A percentile compares a stretch with the other conserved stretches of the same genome.
These are phyloP conservation scores for Hemitrygon akajei DNA, from an alignment of 2,797 vertebrate genomes.

Conservation along the genomic window DNA sequence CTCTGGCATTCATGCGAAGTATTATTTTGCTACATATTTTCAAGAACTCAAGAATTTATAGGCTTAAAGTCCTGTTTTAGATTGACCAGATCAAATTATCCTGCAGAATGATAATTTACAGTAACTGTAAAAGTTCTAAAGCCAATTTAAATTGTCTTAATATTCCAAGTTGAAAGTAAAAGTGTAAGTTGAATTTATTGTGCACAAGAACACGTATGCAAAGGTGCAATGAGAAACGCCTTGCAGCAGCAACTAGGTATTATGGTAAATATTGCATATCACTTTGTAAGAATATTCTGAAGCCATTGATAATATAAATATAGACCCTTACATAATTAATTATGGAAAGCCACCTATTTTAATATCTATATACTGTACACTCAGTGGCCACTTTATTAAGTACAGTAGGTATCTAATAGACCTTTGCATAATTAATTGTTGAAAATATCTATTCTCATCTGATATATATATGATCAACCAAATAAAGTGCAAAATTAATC, in stretches of 20 bases:
- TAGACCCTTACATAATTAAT: background rate
- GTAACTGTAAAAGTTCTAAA: background rate
- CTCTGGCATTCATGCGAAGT: too few species aligned
- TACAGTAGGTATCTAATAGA: too few species aligned
- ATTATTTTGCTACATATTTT: too few species aligned
- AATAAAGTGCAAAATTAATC: slow-evolving; percentile 6
- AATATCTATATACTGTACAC: too few species aligned
- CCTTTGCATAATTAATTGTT: background rate
- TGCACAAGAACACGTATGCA: too few species aligned
- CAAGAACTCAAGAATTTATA: too few species aligned
- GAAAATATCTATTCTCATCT: background rate
- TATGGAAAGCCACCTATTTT: background rate
- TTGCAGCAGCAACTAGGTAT: background rate
- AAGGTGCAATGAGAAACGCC: too few species aligned
- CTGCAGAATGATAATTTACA: background rate
- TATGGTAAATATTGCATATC: background rate
- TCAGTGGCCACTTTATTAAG: too few species aligned
- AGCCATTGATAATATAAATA: background rate
- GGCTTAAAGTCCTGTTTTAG: background rate
- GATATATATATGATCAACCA: background rate
- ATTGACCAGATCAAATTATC: background rate
- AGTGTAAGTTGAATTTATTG: too few species aligned
- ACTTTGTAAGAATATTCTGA: background rate
- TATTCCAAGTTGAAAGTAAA: background rate
- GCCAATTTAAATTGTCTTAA: background rate